These are phyloP conservation scores for Montipora capricornis DNA, from an alignment of 64 coral and sea anemone genomes.

Conservation along the genomic window DNA sequence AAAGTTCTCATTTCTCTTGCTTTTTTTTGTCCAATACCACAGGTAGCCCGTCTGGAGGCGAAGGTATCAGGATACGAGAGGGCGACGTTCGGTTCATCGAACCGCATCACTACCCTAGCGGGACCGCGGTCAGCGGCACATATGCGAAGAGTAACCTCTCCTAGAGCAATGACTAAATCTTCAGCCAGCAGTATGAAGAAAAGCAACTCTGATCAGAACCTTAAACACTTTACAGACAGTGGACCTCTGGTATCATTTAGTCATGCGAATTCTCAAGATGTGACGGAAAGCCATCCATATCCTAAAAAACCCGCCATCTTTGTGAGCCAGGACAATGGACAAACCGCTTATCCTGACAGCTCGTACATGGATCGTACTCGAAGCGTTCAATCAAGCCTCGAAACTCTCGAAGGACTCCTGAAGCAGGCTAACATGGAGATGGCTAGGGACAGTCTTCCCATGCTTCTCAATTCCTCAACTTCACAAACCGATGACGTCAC, in stretches of 20 bases:
- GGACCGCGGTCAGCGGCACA: slow-evolving; percentile 43
- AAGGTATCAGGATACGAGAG: slow-evolving; percentile 97
- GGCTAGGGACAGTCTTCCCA: slow-evolving; percentile 50
- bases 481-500: slow-evolving; percentile 66
- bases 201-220: slow-evolving; percentile 68
- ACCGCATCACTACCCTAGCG: slow-evolving; percentile 10
- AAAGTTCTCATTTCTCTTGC: neutral
- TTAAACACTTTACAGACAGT: slow-evolving; percentile 17
- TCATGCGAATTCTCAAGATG: neutral
- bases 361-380: slow-evolving; percentile 5
- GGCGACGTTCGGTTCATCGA: slow-evolving; percentile 86
- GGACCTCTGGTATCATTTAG: slow-evolving; percentile 10
- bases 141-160: slow-evolving; percentile 89
- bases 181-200: slow-evolving; percentile 68
- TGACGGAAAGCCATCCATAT: slow-evolving; percentile 3
- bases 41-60: slow-evolving; percentile 94
- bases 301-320: slow-evolving; percentile 1
- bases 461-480: slow-evolving; percentile 64
- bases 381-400: slow-evolving; percentile 51
- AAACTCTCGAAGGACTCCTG: slow-evolving; percentile 74
- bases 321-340: slow-evolving; percentile 41
- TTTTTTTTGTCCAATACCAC: neutral
- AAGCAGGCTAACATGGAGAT: slow-evolving; percentile 75
- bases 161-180: slow-evolving; percentile 60
- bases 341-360: slow-evolving; percentile 7